These are phyloP conservation scores for Coracopsis vasa DNA, from an alignment of 2,113 vertebrate genomes.

Conservation along the genomic window DNA sequence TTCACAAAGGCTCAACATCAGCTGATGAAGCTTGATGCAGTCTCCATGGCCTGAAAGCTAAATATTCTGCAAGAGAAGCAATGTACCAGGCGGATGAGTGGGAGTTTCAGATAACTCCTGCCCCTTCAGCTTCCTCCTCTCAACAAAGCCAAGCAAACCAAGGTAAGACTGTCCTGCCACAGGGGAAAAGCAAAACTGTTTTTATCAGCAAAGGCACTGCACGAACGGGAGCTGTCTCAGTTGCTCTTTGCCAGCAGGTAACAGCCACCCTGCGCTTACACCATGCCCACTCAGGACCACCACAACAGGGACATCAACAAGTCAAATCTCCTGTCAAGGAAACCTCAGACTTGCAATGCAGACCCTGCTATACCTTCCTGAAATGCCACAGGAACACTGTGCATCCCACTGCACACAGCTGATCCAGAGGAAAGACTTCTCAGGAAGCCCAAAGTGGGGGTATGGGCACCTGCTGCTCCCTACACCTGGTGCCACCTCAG, in stretches of 20 bases:
- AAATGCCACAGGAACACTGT: background rate
- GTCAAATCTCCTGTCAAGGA: background rate
- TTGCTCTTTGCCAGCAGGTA: background rate
- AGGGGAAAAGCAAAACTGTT: background rate
- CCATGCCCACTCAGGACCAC: background rate
- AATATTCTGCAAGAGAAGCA: conserved; percentile 60
- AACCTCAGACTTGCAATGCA: background rate
- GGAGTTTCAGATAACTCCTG: conserved; percentile 47
- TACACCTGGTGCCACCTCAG: background rate
- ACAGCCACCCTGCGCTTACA: background rate
- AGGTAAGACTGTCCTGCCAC: background rate
- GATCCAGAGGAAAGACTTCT: background rate
- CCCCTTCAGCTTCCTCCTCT: background rate
- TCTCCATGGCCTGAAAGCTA: conserved; percentile 51
- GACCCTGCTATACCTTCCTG: background rate
- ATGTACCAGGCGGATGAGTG: conserved; percentile 16
- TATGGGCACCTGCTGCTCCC: background rate
- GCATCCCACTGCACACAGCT: background rate
- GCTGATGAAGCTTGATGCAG: conserved; percentile 52
- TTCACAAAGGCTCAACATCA: conserved; percentile 29
- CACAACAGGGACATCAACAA: too few relatives aligned
- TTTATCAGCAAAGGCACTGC: background rate
- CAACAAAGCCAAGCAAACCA: background rate
- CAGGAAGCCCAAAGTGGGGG: background rate
- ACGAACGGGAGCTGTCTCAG: background rate